Evolutionary conservation across 2,888 invertebrate species (phyloP).

Genomic region (Cheilosia impressa): DNA sequence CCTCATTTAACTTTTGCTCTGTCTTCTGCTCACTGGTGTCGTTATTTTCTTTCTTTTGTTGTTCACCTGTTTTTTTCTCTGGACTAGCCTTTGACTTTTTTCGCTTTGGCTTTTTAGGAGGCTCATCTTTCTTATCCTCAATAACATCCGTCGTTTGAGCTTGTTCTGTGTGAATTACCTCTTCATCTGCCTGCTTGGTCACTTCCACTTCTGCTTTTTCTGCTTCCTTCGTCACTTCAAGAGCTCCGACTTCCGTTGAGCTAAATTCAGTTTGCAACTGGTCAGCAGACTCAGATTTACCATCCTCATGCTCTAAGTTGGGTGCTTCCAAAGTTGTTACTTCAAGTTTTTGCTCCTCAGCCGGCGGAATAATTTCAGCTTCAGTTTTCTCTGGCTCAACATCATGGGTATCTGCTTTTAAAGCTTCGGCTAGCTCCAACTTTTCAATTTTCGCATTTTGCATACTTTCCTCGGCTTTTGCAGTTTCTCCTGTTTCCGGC

Average conservation of each 20-base stretch:
- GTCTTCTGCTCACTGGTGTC: too few species aligned
- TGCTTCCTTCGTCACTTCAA: not conserved
- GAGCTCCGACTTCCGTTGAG: not conserved
- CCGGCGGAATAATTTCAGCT: not conserved
- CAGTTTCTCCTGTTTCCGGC: not conserved
- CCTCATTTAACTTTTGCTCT: not conserved
- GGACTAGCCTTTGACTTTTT: slow-evolving; percentile 48
- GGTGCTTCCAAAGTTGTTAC: not conserved
- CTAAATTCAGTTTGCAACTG: not conserved
- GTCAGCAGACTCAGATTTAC: not conserved
- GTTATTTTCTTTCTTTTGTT: not conserved
- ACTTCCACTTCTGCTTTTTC: slow-evolving; percentile 19
- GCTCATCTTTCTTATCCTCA: slow-evolving; percentile 7
- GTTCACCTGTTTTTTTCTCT: slow-evolving; percentile 8
- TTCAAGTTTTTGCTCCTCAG: slow-evolving; percentile 19
- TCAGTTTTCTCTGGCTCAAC: slow-evolving; percentile 7
- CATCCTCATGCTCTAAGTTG: not conserved
- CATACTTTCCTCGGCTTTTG: not conserved
- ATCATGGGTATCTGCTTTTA: slow-evolving; percentile 3
- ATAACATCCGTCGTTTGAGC: not conserved
- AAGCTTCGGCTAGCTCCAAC: not conserved
- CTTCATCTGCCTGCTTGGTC: not conserved
- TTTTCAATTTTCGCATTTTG: not conserved
- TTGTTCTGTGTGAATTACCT: not conserved
- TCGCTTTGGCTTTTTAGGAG: slow-evolving; percentile 3